Percentiles rank a stretch among this genome's conserved stretches.
phyloP scores from a whole-genome alignment of 1,140 invertebrate genomes.

The Ceratoteleas bidentatus region DNA sequence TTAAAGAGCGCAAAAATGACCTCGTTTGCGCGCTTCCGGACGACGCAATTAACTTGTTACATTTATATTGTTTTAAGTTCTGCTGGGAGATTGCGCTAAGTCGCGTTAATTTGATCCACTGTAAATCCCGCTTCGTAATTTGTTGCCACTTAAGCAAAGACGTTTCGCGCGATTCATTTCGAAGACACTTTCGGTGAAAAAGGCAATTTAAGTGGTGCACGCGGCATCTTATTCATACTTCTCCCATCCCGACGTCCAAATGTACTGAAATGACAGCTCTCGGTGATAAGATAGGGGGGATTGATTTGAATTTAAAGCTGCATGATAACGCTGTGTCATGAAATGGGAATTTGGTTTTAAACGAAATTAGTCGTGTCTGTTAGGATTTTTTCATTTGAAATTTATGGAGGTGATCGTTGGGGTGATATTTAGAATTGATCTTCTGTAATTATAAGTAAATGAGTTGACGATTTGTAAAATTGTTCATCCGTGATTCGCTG shows the following conservation, averaged over 20 bases:
- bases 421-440: too few relatives aligned
- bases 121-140: slow-evolving; percentile 9
- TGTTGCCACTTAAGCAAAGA: slow-evolving; percentile 1
- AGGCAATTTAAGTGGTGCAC: not conserved
- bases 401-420: too few relatives aligned
- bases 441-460: too few relatives aligned
- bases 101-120: slow-evolving; percentile 1
- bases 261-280: too few relatives aligned
- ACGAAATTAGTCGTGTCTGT: too few relatives aligned
- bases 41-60: not conserved
- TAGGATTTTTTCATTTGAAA: too few relatives aligned
- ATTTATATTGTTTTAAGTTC: not conserved
- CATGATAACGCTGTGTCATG: too few relatives aligned
- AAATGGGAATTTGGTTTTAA: too few relatives aligned
- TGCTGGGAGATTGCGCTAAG: not conserved
- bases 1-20: too few relatives aligned
- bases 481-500: too few relatives aligned
- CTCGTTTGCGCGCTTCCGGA: too few relatives aligned
- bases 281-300: not conserved
- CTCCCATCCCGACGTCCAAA: not conserved
- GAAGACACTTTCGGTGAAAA: not conserved
- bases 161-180: not conserved
- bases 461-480: too few relatives aligned
- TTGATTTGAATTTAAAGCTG: not conserved
- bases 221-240: not conserved